Evolutionary conservation across 2,797 vertebrate species (phyloP).

Genomic region (Echeneis naucrates): DNA sequence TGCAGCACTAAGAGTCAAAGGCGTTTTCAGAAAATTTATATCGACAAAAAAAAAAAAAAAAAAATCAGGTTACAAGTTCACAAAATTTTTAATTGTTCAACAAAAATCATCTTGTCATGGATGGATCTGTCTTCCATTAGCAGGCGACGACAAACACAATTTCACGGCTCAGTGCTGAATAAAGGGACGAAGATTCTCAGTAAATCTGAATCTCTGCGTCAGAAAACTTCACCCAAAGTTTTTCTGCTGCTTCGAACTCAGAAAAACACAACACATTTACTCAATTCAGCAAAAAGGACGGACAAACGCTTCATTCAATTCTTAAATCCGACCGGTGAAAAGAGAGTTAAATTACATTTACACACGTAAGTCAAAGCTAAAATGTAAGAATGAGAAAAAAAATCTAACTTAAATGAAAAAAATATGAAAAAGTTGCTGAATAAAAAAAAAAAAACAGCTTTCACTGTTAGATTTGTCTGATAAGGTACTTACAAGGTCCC

Average conservation of each 20-base stretch:
- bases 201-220: no score
- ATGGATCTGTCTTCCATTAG: neutral
- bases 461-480: no score
- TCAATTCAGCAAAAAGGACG: neutral
- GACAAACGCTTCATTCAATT: neutral
- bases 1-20: no score
- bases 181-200: no score
- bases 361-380: neutral
- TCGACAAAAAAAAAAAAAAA: no score
- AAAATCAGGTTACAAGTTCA: neutral
- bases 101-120: neutral
- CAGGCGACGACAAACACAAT: neutral
- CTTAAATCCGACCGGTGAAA: no score
- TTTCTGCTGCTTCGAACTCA: no score
- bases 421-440: neutral
- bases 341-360: neutral
- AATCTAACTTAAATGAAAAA: neutral
- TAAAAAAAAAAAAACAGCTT: neutral
- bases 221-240: no score
- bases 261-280: no score
- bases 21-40: neutral
- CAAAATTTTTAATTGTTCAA: neutral
- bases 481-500: conserved; percentile 65
- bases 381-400: neutral
- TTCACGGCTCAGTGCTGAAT: no score